Base-by-base conservation (phyloP, 2,113 vertebrate genomes). In the Onychostoma macrolepis region DNA sequence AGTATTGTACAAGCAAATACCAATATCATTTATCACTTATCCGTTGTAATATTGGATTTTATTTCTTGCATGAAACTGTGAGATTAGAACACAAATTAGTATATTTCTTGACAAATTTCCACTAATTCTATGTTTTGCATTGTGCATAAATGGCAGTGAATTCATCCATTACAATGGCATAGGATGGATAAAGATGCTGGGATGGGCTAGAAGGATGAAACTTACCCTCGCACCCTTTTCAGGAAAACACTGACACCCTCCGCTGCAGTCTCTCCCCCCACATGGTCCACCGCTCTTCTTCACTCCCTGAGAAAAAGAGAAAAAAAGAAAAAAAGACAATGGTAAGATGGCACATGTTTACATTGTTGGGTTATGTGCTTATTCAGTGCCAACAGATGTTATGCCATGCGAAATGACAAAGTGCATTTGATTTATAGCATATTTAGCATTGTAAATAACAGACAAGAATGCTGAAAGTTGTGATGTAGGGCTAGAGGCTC, bases 171-270 rank as follows among this genome's bases (percentile, higher is more conserved):
- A 80, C 56, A 83, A 28, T 36, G 12, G 36, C 8, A 26, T 12
- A 26, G 38, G n/a, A 67, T 6, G 75, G 85, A 48, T 21, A 30
- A 38, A 83, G 24, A 69, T n/a, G 89, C 63, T 33, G 8, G 28
- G 10, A 24, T 21, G 4, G 6, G 4, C 38, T 2, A 50, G 6
- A 79, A 89, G 76, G 41, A 78, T 76, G 43, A 87, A 30, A 9
- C 98, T 97, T 93, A 99, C 98, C 85, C 98, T 96, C 21, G 94
- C 95, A 86, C 98, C 98, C 93, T 99, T 99, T 93, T 99, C 98
- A 7, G 98, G 98, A 91, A 95, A 98, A 92, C 98, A 99, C 89
- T 97, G 92, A 88, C 98, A 99, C 21, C 97, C 96, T 15, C 96
- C 96, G 8, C 97, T 98, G 93, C 98, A 99, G 95, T 99, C 98